Percentiles rank a stretch among this genome's conserved stretches.
Conservation (phyloP, 2,113 vertebrate species). For the Eidolon helvum region DNA sequence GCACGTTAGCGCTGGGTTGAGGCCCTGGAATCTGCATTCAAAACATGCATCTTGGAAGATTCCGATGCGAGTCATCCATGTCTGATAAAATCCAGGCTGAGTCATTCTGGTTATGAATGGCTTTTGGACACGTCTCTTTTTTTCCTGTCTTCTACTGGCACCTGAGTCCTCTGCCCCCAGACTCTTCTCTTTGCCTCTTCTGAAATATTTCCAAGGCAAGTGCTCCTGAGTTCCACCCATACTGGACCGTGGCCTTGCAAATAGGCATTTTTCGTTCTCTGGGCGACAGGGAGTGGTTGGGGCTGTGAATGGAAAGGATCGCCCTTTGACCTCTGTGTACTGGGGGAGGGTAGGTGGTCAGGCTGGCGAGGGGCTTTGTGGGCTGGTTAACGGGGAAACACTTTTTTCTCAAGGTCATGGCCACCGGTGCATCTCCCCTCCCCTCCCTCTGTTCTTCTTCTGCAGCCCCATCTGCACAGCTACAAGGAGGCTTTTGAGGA, state of each 20-base stretch:
- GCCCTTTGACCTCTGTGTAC: neutral
- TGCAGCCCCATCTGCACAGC: slow-evolving; percentile 96
- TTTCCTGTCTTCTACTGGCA: neutral
- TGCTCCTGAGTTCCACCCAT: neutral
- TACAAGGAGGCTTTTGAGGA: slow-evolving; percentile 99
- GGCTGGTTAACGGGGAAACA: neutral
- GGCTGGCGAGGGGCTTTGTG: neutral
- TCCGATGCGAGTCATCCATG: neutral
- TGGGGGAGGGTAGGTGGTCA: neutral
- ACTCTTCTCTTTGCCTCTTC: neutral
- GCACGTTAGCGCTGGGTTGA: neutral
- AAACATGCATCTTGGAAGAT: neutral
- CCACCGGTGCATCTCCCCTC: neutral
- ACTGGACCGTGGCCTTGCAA: neutral
- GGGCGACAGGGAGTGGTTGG: neutral
- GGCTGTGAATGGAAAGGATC: neutral
- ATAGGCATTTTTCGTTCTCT: neutral
- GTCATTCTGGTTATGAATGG: neutral
- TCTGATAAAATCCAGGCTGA: neutral
- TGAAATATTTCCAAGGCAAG: neutral
- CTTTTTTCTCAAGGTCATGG: neutral
- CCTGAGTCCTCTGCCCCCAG: neutral
- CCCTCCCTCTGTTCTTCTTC: slow-evolving; percentile 22
- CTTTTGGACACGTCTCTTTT: neutral
- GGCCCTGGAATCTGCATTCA: neutral